phyloP scores from a whole-genome alignment of 1,140 invertebrate species.

The Eciton burchellii region DNA sequence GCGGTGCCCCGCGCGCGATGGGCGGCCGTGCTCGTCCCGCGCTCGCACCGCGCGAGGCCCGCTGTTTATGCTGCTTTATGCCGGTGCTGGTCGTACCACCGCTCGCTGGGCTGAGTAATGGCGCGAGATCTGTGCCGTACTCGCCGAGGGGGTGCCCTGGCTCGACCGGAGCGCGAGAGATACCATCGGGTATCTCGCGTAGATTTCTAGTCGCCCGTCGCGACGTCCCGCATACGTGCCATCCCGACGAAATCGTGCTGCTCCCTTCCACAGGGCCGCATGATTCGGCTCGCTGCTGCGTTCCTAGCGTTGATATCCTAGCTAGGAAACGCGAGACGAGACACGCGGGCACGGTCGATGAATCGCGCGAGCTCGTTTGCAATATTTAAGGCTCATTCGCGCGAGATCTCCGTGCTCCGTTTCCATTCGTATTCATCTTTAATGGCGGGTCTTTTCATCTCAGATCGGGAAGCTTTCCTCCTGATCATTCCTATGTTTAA shows the following conservation, averaged over 20 bases:
- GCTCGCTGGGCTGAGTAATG: conserved; percentile 78
- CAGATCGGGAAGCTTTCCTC: neutral
- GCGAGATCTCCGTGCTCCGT: neutral
- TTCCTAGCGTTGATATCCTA: conserved; percentile 36
- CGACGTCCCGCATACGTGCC: conserved; percentile 61
- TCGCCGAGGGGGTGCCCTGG: conserved; percentile 57
- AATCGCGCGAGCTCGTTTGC: neutral
- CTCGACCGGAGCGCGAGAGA: conserved; percentile 45
- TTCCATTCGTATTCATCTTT: neutral
- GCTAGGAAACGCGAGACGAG: neutral
- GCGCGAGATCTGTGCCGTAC: conserved; percentile 78
- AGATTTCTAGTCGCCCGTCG: conserved; percentile 70
- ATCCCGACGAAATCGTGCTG: conserved; percentile 57
- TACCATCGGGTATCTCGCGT: conserved; percentile 60
- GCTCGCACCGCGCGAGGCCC: conserved; percentile 43
- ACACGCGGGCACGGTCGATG: neutral
- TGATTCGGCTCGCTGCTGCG: too few species aligned
- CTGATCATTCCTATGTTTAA: conserved; percentile 6
- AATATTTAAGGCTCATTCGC: conserved; percentile 22
- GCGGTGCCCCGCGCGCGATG: conserved; percentile 82
- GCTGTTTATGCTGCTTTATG: conserved; percentile 50
- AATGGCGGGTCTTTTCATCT: neutral
- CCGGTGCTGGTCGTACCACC: conserved; percentile 43
- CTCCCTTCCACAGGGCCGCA: conserved; percentile 42
- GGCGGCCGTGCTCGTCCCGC: conserved; percentile 79